Evolutionary conservation across 2,797 vertebrate genomes (phyloP).

Genomic region (Esox masquinongy): DNA sequence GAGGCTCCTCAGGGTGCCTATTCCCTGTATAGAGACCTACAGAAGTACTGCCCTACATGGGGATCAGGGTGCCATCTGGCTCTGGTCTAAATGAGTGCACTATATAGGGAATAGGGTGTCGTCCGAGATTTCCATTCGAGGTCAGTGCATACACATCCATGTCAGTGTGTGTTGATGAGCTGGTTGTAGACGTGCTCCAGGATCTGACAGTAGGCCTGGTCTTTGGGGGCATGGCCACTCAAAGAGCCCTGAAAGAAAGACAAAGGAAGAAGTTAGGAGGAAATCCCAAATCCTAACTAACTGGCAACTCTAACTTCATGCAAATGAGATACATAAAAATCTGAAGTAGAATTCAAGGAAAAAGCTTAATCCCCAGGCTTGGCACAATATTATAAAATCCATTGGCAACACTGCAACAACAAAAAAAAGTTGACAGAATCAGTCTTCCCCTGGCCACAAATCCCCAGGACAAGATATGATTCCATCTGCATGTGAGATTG

Average conservation of each 20-base stretch:
- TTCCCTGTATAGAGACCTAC: background rate
- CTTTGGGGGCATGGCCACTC: conserved; percentile 89
- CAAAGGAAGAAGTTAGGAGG: background rate
- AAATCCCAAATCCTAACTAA: background rate
- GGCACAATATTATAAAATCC: no score
- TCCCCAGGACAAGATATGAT: no score
- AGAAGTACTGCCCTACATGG: background rate
- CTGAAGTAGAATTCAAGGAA: no score
- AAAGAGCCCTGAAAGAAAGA: conserved; percentile 82
- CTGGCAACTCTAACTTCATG: background rate
- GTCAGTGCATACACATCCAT: conserved; percentile 15
- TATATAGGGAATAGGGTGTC: background rate
- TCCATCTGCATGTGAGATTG: no score
- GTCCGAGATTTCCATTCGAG: background rate
- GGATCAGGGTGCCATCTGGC: no score
- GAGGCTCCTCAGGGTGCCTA: background rate
- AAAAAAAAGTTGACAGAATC: no score
- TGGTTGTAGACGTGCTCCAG: conserved; percentile 90
- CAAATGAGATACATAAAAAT: background rate
- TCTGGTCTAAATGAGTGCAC: no score
- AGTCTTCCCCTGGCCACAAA: no score
- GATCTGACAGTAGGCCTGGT: conserved; percentile 87
- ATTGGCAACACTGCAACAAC: no score
- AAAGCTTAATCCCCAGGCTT: no score
- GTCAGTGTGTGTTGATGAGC: conserved; percentile 74